Evolutionary conservation across 2,113 vertebrate genomes (phyloP).

Genomic region (Acanthisitta chloris): DNA sequence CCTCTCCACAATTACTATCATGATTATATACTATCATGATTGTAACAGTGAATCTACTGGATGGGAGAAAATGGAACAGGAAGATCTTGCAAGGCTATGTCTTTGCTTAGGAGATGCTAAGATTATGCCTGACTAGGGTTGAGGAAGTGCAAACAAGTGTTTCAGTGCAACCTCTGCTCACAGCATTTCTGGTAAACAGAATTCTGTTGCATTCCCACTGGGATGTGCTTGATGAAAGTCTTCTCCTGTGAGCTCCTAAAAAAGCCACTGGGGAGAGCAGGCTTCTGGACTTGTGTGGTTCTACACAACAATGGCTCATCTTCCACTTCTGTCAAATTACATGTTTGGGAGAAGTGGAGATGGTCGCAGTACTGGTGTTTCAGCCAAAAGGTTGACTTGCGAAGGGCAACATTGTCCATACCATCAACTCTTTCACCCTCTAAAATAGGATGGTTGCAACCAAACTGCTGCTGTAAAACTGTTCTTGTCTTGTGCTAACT

Average conservation of each 20-base stretch:
- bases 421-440: not conserved
- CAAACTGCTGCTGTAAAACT: not conserved
- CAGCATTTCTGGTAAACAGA: not conserved
- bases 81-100: not conserved
- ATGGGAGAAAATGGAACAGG: not conserved
- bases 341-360: not conserved
- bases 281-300: not conserved
- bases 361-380: not conserved
- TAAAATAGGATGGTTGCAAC: not conserved
- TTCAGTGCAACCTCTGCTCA: not conserved
- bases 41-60: not conserved
- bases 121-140: not conserved
- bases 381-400: not conserved
- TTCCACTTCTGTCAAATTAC: not conserved
- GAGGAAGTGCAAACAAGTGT: accelerated
- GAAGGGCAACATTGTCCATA: not conserved
- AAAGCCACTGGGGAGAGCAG: accelerated
- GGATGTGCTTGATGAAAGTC: not conserved
- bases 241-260: not conserved
- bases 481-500: not conserved
- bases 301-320: accelerated
- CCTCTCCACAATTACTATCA: not conserved
- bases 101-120: not conserved
- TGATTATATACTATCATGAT: not conserved
- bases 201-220: not conserved